These are phyloP conservation scores for Apodemus sylvaticus DNA, from an alignment of 2,113 vertebrate genomes.

Conservation along the genomic window DNA sequence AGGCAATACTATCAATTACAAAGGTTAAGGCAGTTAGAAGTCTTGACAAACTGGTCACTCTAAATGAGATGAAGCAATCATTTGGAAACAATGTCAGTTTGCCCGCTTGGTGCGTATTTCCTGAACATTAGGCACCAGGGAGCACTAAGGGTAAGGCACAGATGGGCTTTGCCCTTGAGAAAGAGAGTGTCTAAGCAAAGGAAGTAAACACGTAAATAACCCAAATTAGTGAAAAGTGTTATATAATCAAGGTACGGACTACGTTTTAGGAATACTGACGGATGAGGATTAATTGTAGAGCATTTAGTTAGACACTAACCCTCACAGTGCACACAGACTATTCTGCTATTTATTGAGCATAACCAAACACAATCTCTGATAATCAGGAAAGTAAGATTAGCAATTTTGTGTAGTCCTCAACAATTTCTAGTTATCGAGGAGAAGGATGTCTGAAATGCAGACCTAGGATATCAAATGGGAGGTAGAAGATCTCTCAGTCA, in stretches of 20 bases:
- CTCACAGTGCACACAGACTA: slow-evolving; percentile 32
- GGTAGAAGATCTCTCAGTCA: not conserved
- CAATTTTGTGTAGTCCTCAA: slow-evolving; percentile 35
- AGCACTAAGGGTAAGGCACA: slow-evolving; percentile 39
- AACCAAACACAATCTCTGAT: slow-evolving; percentile 40
- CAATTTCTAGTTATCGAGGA: slow-evolving; percentile 49
- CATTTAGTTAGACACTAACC: slow-evolving; percentile 54
- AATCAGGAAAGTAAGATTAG: slow-evolving; percentile 39
- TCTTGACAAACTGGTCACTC: slow-evolving; percentile 73
- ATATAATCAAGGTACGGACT: slow-evolving; percentile 42
- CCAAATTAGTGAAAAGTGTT: slow-evolving; percentile 50
- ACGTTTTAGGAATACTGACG: slow-evolving; percentile 38
- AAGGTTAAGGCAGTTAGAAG: slow-evolving; percentile 69
- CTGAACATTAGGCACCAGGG: slow-evolving; percentile 54
- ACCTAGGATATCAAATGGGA: slow-evolving; percentile 51
- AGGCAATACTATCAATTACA: slow-evolving; percentile 71
- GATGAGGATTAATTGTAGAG: slow-evolving; percentile 62
- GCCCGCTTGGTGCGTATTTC: slow-evolving; percentile 51
- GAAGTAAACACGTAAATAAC: not conserved
- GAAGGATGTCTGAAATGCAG: slow-evolving; percentile 57
- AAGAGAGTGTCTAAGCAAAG: slow-evolving; percentile 37
- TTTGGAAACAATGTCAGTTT: slow-evolving; percentile 60
- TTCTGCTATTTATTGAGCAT: slow-evolving; percentile 42
- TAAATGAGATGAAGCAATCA: slow-evolving; percentile 68
- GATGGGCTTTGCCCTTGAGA: slow-evolving; percentile 44